Base-by-base conservation (phyloP, 2,113 vertebrate genomes). In the Arothron firmamentum region DNA sequence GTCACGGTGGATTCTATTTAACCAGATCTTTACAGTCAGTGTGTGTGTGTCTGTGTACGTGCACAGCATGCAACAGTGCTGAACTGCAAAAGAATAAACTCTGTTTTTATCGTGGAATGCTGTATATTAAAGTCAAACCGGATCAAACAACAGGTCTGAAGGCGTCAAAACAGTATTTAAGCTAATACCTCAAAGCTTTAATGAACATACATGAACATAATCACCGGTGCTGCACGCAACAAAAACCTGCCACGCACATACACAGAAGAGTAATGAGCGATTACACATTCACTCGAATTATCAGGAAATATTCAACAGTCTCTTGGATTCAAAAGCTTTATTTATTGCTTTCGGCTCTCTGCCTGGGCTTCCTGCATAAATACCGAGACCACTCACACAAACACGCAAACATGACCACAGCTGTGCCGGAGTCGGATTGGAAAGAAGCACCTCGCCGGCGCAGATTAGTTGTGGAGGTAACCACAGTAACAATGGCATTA, bases 341-440 rank as follows among this genome's bases (percentile, higher is more conserved):
- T 61, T 57, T 20, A 46, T 38, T 70, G 28, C 46, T 52, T 17
- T 18, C 42, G 52, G 60, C 43, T 48, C 43, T 69, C 9, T 28
- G 15, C 46, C 23, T 19, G 2, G 45, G 21, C 51, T 59, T 70
- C 49, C 56, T 55, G 47, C 18, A 52, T 68, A 78, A 66, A 72
- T 51, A 51, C 63, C 62, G 54, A 25, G 53, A 58, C 59, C 62
- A 66, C 54, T 70, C 54, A 74, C 49, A 77, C 49, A 74, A 70
- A 82, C 67, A 79, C 48, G 52, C 53, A 78, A 75, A 70, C 90
- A 89, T 90, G 86, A 84, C 85, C 89, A 84, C 87, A 56, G 67
- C 48, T 58, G 74, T 56, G 79, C 50, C 20, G 50, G n/a, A 34
- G 70, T 58, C n/a, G 3, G 62, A 76, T 71, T 79, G 67, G 68